Evolutionary conservation across 1,140 invertebrate species (phyloP), one percentile per base, ranked within the genome.

Genomic region (Elymnias hypermnestra): DNA sequence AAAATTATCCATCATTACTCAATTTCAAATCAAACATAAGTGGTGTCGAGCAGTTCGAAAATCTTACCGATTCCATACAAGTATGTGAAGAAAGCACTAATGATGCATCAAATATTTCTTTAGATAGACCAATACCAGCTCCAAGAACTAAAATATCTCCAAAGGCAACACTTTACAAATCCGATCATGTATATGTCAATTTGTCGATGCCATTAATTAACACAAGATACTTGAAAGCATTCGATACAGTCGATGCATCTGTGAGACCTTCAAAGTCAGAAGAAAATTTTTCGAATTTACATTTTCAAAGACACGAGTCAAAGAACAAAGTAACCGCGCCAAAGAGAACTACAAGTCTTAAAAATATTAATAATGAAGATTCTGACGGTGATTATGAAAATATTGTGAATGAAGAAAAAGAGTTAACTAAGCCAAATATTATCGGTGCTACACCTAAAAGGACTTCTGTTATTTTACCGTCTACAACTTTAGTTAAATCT

Each of bases 51-150:
- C 57, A 68, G 26, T 83, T 83, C 58, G 86, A 89, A 56, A 89
- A 89, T 52, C 57, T 88, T 31, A 86, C 81, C 10, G 85, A 87
- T 55, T 86, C 86, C 2, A 86, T 87, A 49, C 84, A 82, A 77
- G 66, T 82, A 26, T 87, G 61, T 47, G 85, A 85, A 64, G 72
- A 77, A 33, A 70, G 50, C 17, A 44, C 43, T 14, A 51, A 63
- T 35, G 72, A 69, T 51, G 36, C 37, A 13, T 83, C 77, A 1
- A 77, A 57, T 3, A 59, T 43, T 9, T 82, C 78, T 8, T 39
- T 85, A 28, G 74, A 78, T 39, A 72, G 66, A 44, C 79, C 82
- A 33, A 48, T 83, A n/a, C 82, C 82, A 6, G 79, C 82, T 9
- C 79, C 82, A 5, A 66, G 82, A 51, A 85, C 66, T 5, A 85